Evolutionary conservation across 2,113 vertebrate genomes (phyloP), one percentile per base, ranked within the genome.

Genomic region (Eptesicus fuscus): DNA sequence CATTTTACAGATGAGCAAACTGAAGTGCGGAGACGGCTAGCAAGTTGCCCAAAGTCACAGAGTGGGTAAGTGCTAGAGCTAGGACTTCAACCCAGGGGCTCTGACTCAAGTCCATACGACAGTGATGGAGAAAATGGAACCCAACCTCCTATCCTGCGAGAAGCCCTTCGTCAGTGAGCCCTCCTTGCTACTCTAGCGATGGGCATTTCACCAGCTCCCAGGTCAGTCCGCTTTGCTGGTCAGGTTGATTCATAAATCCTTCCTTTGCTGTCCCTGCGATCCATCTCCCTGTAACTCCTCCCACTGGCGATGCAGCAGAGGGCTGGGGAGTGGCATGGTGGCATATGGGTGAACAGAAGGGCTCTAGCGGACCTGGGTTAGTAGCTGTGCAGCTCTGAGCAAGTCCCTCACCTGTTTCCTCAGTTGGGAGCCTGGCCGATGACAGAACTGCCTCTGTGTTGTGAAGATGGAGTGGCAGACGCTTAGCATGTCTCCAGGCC

Each of bases 1-100:
- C 74, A 30, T 32, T 51, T 96, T 30, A 70, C 65, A 71, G 32
- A 28, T n/a, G 70, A 61, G 44, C 67, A 92, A 69, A 40, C 25
- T 11, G 61, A 86, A 61, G 30, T 40, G 56, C 94, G 79, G 90
- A 96, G 44, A 94, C 28, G 42, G 49, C 40, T 56, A 88, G 65
- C n/a, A 22, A 49, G 80, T 30, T 42, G 77, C 9, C 83, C 67
- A 82, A 73, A 12, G 25, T 47, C 91, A 65, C 93, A 63, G 40
- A 25, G 44, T 35, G 40, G 37, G 13, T 40, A 9, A 82, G 67
- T 9, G 4, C 8, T 25, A 8, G 32, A 70, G 47, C 63, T 83
- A 42, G 20, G 78, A 63, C n/a, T 86, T 51, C 61, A 91, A 30
- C 40, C 30, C 14, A 70, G 22, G 28, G 18, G 4, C 35, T 91